Evolutionary conservation across 2,797 vertebrate genomes (phyloP), one percentile per base, ranked within the genome.

Genomic region (Pipistrellus kuhlii): DNA sequence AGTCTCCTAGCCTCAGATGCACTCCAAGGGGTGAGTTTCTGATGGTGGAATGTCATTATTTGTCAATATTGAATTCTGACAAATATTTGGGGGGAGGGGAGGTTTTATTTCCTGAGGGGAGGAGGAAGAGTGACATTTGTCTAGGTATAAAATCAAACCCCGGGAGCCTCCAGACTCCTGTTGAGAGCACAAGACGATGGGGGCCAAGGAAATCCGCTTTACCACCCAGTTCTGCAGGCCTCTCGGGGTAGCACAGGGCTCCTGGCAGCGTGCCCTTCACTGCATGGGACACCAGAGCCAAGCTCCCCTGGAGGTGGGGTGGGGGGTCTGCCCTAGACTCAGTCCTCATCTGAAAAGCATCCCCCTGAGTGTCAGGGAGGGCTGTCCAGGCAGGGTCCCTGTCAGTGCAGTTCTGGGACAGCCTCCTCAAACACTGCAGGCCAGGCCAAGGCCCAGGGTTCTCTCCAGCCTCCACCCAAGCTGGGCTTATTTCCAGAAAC

Each of bases 11-110:
- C 51, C 44, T 85, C 83, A 64, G 32, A 25, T 21, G 48, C 25
- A 35, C 46, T 59, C 62, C 38, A 73, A 88, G 78, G 57, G 85
- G 80, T 76, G 81, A 62, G 41, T 93, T 57, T 86, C 76, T 84
- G 25, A 35, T 30, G 62, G 73, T 75, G 53, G 55, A 87, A 88
- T 85, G 87, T 91, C 72, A 87, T 53, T 62, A 13, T 62, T 13
- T 14, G 12, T 62, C 59, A 62, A 30, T 62, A 13, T 30, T 27
- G 8, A 6, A 25, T n/a, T 48, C 90, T 46, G 44, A 87, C n/a
- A 77, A 53, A 77, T 89, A 48, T 51, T 72, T 68, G 27, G 41
- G 55, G 25, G n/a, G 15, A 64, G 30, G 35, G 15, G 51, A 69
- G 18, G 23, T 35, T 80, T 90, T 80, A 13, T 76, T 71, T 91